Evolutionary conservation across 2,797 vertebrate species (phyloP).

Genomic region (Podargus strigoides): DNA sequence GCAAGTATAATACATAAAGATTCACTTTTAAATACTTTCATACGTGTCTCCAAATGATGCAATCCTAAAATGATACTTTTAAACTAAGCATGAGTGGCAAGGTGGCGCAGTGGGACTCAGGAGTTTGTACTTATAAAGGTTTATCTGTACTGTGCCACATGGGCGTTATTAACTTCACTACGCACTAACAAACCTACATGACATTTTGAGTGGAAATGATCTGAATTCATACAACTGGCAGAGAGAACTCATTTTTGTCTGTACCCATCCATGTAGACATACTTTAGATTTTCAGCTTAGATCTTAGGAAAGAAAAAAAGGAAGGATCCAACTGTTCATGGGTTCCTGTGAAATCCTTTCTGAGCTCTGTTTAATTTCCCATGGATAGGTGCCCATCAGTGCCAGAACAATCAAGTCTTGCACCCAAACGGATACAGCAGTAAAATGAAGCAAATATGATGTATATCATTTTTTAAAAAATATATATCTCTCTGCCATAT

Average conservation of each 20-base stretch:
- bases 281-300: not conserved
- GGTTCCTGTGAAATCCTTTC: constrained; percentile 26
- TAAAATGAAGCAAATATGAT: not conserved
- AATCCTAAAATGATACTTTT: not conserved
- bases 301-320: constrained; percentile 21
- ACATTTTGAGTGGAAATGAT: not conserved
- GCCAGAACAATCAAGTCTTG: not conserved
- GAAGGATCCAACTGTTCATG: not conserved
- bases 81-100: not conserved
- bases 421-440: not conserved
- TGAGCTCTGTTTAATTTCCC: constrained; percentile 17
- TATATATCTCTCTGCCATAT: not conserved
- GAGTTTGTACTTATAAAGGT: not conserved
- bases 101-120: not conserved
- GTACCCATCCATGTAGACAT: not conserved
- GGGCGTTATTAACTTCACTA: not conserved
- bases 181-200: not conserved
- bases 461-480: not conserved
- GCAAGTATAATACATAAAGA: not conserved
- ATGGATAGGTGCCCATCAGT: not conserved
- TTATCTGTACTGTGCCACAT: not conserved
- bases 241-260: not conserved
- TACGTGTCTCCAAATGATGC: not conserved
- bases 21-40: not conserved
- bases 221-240: not conserved